Evolutionary conservation across 2,888 invertebrate species (phyloP).

Genomic region (Drosophila diplacantha): DNA sequence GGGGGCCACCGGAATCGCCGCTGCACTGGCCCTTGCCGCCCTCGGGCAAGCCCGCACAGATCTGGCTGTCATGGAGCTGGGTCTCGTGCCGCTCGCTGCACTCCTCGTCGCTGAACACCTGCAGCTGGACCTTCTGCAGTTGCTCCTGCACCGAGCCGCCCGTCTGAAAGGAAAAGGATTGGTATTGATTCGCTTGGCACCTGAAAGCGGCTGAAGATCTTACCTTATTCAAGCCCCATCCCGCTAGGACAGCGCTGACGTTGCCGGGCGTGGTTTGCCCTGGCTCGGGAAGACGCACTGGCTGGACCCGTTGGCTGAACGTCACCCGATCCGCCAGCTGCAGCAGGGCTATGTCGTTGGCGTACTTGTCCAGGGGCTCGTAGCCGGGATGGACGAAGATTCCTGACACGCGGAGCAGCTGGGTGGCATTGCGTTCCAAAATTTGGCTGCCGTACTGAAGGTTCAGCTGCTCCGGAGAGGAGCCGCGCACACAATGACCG

Average conservation of each 20-base stretch:
- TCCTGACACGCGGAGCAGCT: conserved; percentile 57
- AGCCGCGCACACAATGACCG: conserved; percentile 72
- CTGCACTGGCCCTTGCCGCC: conserved; percentile 79
- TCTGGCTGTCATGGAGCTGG: conserved; percentile 72
- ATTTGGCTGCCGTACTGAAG: conserved; percentile 72
- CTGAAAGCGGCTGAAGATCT: not conserved
- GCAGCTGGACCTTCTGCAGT: conserved; percentile 76
- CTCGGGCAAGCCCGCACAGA: conserved; percentile 78
- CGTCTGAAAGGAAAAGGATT: conserved; percentile 61
- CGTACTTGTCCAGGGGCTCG: conserved; percentile 56
- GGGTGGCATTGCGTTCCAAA: conserved; percentile 57
- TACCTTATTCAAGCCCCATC: conserved; percentile 75
- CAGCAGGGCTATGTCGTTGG: conserved; percentile 74
- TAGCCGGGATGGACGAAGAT: conserved; percentile 71
- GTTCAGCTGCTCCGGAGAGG: conserved; percentile 54
- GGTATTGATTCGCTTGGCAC: not conserved
- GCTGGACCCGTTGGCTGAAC: conserved; percentile 54
- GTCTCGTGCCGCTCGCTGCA: conserved; percentile 73
- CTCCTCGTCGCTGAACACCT: conserved; percentile 75
- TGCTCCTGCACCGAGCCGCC: conserved; percentile 71
- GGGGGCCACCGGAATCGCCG: conserved; percentile 78
- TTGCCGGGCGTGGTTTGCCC: conserved; percentile 48
- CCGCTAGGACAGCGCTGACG: conserved; percentile 68
- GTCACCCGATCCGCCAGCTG: conserved; percentile 54
- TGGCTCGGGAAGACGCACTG: conserved; percentile 66